phyloP scores from a whole-genome alignment of 2,888 invertebrate genomes.

The Gymnocheta viridis region DNA sequence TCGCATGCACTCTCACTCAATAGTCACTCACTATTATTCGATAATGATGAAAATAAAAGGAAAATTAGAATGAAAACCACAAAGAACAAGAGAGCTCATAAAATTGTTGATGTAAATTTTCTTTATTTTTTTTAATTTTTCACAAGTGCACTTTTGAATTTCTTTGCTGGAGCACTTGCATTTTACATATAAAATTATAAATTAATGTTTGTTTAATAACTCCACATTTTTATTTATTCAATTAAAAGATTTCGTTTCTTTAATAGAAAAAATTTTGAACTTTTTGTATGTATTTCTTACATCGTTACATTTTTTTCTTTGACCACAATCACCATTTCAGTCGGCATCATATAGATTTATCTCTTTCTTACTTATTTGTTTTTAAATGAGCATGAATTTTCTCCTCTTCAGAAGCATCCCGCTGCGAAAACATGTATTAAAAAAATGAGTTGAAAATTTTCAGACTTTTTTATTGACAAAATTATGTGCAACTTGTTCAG shows the following conservation, averaged over 20 bases:
- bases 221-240: slow-evolving; percentile 13
- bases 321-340: slow-evolving; percentile 64
- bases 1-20: slow-evolving; percentile 18
- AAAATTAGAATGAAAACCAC: slow-evolving; percentile 65
- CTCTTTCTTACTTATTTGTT: slow-evolving; percentile 60
- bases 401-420: slow-evolving; percentile 60
- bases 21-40: slow-evolving; percentile 34
- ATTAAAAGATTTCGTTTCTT: slow-evolving; percentile 35
- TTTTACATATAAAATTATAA: neutral
- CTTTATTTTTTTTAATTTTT: slow-evolving; percentile 12
- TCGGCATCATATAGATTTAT: slow-evolving; percentile 43
- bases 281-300: slow-evolving; percentile 70
- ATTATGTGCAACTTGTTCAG: slow-evolving; percentile 30
- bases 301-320: slow-evolving; percentile 65
- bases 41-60: slow-evolving; percentile 49
- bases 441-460: slow-evolving; percentile 57
- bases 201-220: neutral
- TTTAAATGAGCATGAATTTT: slow-evolving; percentile 59
- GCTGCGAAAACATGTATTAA: slow-evolving; percentile 68
- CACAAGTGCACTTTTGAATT: slow-evolving; percentile 1
- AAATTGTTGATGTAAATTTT: slow-evolving; percentile 65
- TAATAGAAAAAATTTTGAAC: slow-evolving; percentile 52
- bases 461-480: slow-evolving; percentile 56
- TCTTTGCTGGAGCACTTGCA: neutral
- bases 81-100: slow-evolving; percentile 59